Base-by-base conservation (phyloP, 2,888 invertebrate genomes). In the Sinhomidia bicolor region DNA sequence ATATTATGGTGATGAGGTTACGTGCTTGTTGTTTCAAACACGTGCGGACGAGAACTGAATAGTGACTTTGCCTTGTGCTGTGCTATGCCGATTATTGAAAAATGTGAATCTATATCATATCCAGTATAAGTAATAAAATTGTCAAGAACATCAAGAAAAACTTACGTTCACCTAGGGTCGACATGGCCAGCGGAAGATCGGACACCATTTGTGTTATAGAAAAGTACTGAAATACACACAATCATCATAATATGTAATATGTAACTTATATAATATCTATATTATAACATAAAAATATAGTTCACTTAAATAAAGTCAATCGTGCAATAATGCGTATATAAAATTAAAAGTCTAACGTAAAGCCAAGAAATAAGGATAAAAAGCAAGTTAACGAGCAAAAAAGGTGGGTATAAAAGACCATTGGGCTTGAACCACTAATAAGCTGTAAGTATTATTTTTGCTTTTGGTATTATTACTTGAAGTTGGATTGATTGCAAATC, bases 161-260 rank as follows among this genome's bases (percentile, higher is more conserved):
- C 89, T 89, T 90, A 90, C 90, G 23, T 54, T 85, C 85, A 20
- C 71, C 80, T 6, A 90, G 44, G 41, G 41, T 20, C 26, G 85
- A 68, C 36, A 90, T 36, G 9, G 88, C 90, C 2, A 44, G 51
- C 14, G 90, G 90, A 41, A 90, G 76, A 20, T 88, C 84, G 32
- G 36, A 60, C n/a, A 88, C 78, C 85, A 90, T 84, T 68, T 90
- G 90, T n/a, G 85, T 90, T 32, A 90, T 88, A 20, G 90, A 85
- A 81, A 90, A 90, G 82, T 90, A 88, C 90, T 90, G 81, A 23
- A 79, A 10, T 57, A 82, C 1, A 32, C 17, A 44, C 14, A 83
- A 51, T n/a, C n/a, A n/a, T n/a, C n/a, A n/a, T n/a, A n/a, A n/a
- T n/a, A 60, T 12, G 23, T 23, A 26, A 32, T 4, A 32, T 6